Evolutionary conservation across 2,888 invertebrate species (phyloP).

Genomic region (Drosophila putrida): DNA sequence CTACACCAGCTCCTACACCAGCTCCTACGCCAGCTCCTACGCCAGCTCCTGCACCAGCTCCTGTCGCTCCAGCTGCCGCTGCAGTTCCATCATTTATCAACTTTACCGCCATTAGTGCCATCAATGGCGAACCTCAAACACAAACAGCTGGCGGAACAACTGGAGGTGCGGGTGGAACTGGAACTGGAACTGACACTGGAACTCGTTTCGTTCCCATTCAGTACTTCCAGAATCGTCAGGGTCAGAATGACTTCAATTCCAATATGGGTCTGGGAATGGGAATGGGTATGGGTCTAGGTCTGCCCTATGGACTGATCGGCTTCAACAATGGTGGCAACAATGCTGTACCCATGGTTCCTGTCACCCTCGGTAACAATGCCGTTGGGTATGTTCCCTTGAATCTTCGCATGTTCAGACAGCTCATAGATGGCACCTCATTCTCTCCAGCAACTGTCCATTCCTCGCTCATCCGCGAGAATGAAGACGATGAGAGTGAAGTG

Average conservation of each 20-base stretch:
- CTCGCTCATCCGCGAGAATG: conserved; percentile 39
- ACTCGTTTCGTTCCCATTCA: conserved; percentile 22
- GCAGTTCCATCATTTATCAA: too few species aligned
- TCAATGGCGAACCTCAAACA: too few species aligned
- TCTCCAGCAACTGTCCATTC: neutral
- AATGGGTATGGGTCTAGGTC: neutral
- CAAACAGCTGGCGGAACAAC: too few species aligned
- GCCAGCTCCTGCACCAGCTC: too few species aligned
- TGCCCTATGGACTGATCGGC: neutral
- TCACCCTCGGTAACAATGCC: conserved; percentile 60
- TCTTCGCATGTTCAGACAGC: conserved; percentile 54
- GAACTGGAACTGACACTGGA: neutral
- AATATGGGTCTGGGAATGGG: too few species aligned
- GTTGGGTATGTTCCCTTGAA: conserved; percentile 65
- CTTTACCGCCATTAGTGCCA: too few species aligned
- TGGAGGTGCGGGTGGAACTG: too few species aligned
- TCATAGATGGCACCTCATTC: conserved; percentile 13
- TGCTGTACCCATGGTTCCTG: conserved; percentile 59
- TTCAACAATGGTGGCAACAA: neutral
- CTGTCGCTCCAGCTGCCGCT: too few species aligned
- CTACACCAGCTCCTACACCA: too few species aligned
- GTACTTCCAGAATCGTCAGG: conserved; percentile 48
- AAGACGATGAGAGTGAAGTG: too few species aligned
- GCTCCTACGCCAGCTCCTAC: too few species aligned
- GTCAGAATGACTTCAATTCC: neutral